Conservation (phyloP, 2,888 invertebrate genomes). For the Andricus curvator region DNA sequence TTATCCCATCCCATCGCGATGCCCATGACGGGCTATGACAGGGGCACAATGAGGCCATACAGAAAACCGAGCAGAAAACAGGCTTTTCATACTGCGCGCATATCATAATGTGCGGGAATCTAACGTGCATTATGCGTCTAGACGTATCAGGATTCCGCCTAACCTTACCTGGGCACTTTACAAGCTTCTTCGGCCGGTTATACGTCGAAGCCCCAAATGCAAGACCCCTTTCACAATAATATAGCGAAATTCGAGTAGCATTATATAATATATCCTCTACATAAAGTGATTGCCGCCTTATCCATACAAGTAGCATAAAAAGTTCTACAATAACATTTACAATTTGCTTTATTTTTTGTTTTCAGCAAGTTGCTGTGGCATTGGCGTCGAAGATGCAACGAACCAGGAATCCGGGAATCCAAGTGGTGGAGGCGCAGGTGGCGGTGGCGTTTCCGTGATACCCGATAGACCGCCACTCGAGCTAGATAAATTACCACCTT, state of each 20-base stretch:
- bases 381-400: slow-evolving; percentile 71
- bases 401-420: slow-evolving; percentile 69
- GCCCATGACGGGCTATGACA: slow-evolving; percentile 71
- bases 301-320: background rate
- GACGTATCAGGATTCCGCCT: slow-evolving; percentile 41
- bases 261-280: slow-evolving; percentile 15
- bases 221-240: slow-evolving; percentile 40
- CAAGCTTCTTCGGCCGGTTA: slow-evolving; percentile 48
- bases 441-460: slow-evolving; percentile 75
- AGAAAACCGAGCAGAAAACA: slow-evolving; percentile 71
- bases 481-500: slow-evolving; percentile 77
- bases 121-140: slow-evolving; percentile 18
- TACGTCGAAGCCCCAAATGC: slow-evolving; percentile 40
- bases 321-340: background rate
- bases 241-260: slow-evolving; percentile 46
- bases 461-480: slow-evolving; percentile 76
- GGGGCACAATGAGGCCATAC: slow-evolving; percentile 69
- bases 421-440: slow-evolving; percentile 68
- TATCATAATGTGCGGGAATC: slow-evolving; percentile 60
- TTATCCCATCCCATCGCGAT: slow-evolving; percentile 57
- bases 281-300: background rate
- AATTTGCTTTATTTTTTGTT: slow-evolving; percentile 47
- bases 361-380: slow-evolving; percentile 74
- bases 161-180: slow-evolving; percentile 53
- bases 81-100: slow-evolving; percentile 63